Conservation (phyloP, 1,140 invertebrate genomes). For the Ceratina australensis region DNA sequence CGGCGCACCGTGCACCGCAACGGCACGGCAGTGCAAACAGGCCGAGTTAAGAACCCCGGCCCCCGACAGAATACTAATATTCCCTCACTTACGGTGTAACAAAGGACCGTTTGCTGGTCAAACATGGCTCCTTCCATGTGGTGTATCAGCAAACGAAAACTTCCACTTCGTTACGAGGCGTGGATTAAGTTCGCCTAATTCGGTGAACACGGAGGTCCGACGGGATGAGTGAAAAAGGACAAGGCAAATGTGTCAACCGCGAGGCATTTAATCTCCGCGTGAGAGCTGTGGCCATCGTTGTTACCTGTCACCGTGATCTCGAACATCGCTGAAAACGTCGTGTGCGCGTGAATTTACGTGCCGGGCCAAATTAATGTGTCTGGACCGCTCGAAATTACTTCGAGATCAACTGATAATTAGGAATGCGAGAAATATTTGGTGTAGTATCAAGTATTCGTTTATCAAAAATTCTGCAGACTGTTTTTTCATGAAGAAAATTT, state of each 20-base stretch:
- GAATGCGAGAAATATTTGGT: no score
- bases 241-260: neutral
- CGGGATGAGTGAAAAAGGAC: neutral
- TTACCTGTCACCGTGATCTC: neutral
- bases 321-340: neutral
- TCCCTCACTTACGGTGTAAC: slow-evolving; percentile 17
- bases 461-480: no score
- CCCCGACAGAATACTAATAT: slow-evolving; percentile 38
- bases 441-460: no score
- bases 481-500: no score
- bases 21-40: slow-evolving; percentile 16
- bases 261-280: neutral
- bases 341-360: neutral
- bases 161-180: slow-evolving; percentile 18
- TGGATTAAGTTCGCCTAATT: slow-evolving; percentile 30
- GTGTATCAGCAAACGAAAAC: slow-evolving; percentile 44
- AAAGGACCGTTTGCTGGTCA: slow-evolving; percentile 33
- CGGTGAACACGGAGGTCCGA: neutral
- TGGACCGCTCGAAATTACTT: no score
- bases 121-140: slow-evolving; percentile 4
- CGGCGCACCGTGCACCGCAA: neutral
- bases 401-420: no score
- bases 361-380: neutral
- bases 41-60: slow-evolving; percentile 24
- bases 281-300: neutral